These are phyloP conservation scores for Hirudo medicinalis DNA, from an alignment of 1,140 invertebrate genomes.

Conservation along the genomic window DNA sequence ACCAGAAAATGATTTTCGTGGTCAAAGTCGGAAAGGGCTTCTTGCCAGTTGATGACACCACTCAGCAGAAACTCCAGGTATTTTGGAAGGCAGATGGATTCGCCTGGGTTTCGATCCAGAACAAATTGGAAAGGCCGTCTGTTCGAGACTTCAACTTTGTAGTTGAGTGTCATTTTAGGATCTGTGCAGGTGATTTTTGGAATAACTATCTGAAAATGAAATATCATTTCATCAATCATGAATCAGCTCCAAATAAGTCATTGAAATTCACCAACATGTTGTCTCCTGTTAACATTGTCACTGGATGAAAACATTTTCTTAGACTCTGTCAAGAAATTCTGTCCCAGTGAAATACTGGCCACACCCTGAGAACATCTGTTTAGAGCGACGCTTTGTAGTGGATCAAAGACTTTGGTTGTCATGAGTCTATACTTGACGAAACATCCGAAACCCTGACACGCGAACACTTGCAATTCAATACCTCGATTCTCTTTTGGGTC, in stretches of 20 bases:
- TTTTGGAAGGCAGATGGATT: neutral
- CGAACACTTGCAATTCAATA: constrained; percentile 21
- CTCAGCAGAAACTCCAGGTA: neutral
- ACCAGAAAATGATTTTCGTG: constrained; percentile 9
- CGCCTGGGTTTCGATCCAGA: constrained; percentile 16
- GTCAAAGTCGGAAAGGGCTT: neutral
- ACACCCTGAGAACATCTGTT: neutral
- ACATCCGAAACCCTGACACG: constrained; percentile 11
- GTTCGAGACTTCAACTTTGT: constrained; percentile 2
- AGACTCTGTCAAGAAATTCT: no score
- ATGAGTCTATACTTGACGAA: constrained; percentile 11
- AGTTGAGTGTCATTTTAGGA: constrained; percentile 18
- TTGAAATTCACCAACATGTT: constrained; percentile 5
- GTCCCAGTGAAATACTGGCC: no score
- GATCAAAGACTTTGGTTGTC: constrained; percentile 19
- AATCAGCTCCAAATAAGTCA: neutral
- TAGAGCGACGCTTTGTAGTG: constrained; percentile 4
- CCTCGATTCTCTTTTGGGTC: constrained; percentile 19
- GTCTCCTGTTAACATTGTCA: no score
- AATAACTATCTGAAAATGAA: constrained; percentile 6
- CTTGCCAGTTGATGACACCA: neutral
- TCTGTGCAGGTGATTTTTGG: constrained; percentile 20
- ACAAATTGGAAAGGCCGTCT: constrained; percentile 9
- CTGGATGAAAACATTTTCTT: no score
- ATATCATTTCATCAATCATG: neutral